Evolutionary conservation across 2,797 vertebrate species (phyloP), one percentile per base, ranked within the genome.

Genomic region (Eulemur rubriventer): DNA sequence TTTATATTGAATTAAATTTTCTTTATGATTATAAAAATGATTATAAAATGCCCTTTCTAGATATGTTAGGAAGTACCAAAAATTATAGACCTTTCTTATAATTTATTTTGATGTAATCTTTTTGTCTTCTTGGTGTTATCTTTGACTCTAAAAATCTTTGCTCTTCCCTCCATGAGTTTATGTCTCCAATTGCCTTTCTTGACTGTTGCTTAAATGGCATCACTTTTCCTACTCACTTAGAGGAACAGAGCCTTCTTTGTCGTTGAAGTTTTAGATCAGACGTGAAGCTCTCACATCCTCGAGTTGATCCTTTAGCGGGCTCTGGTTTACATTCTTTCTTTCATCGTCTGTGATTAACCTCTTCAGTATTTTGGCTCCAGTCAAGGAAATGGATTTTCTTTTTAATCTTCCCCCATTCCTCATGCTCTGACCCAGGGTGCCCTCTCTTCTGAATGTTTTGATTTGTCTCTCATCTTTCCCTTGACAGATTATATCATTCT

Each of bases 261-360:
- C 76, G 46, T 73, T 92, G 41, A 90, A 73, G 50, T 72, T 92
- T 97, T 30, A 76, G 18, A 46, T 93, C 14, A 89, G 18, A 80
- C 13, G 18, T 80, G 67, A 84, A 89, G 17, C 63, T 89, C 24
- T 78, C 72, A 41, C 2, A 24, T 67, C 61, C 16, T 86, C 41
- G 38, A 22, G 20, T 14, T 61, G 55, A 93, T 88, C 43, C 38
- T 93, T 38, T 6, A 28, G 26, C 46, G 14, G 16, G 33, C 17
- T 94, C 63, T 94, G 48, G n/a, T 82, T 86, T 61, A 50, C 59
- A 48, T 78, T 75, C 75, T 91, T 84, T 70, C 18, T 90, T 89
- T 76, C 41, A 38, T 48, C 33, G 12, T 30, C 22, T 78, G 30
- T n/a, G 55, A 55, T 70, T 65, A 73, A 75, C 41, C 14, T 89